Percentiles rank a stretch among this genome's conserved stretches.
phyloP scores from a whole-genome alignment of 2,888 invertebrate genomes.

The Clusia tigrina region DNA sequence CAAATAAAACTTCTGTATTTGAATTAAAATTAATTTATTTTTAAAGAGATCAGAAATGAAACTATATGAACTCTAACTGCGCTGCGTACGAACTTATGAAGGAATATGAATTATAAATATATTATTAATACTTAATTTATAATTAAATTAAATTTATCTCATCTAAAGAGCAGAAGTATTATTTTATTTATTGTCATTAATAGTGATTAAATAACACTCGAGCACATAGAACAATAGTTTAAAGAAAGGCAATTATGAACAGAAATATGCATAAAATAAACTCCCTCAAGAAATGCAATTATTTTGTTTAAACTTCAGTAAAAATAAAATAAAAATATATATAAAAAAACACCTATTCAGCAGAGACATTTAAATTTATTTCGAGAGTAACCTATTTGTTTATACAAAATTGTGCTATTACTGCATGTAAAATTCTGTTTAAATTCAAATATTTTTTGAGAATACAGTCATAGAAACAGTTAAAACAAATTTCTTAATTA shows the following conservation, averaged over 20 bases:
- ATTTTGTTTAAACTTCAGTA: constrained; percentile 22
- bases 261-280: constrained; percentile 8
- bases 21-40: constrained; percentile 22
- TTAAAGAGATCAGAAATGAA: too few relatives aligned
- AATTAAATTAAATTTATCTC: constrained; percentile 25
- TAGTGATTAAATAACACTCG: neutral
- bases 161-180: too few relatives aligned
- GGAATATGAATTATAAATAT: constrained; percentile 28
- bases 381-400: too few relatives aligned
- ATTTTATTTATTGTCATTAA: constrained; percentile 15
- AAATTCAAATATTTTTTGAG: too few relatives aligned
- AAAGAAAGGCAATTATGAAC: too few relatives aligned
- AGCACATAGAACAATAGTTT: neutral
- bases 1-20: too few relatives aligned
- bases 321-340: too few relatives aligned
- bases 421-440: too few relatives aligned
- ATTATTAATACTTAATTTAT: constrained; percentile 7
- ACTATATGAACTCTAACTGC: constrained; percentile 27
- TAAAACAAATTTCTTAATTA: neutral
- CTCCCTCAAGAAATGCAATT: constrained; percentile 48
- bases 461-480: too few relatives aligned
- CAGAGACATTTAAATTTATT: too few relatives aligned
- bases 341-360: too few relatives aligned
- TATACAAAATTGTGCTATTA: too few relatives aligned
- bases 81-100: constrained; percentile 62